Conservation (phyloP, 1,140 invertebrate genomes). For the Stegodyphus dumicola region DNA sequence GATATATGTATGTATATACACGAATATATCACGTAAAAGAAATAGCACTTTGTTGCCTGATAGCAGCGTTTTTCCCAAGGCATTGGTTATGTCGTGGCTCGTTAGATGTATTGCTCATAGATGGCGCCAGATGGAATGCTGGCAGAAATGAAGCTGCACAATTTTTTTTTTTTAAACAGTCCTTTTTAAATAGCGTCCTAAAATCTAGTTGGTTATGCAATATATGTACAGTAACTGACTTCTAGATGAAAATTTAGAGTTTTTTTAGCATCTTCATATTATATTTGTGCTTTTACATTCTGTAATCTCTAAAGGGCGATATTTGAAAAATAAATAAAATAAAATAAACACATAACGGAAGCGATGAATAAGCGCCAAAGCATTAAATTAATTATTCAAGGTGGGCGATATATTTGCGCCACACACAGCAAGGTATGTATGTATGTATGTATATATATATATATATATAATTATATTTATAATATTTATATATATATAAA, state of each 20-base stretch:
- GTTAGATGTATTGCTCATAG: conserved; percentile 46
- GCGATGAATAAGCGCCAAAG: background rate
- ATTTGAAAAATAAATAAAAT: background rate
- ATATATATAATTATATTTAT: background rate
- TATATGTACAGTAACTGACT: conserved; percentile 28
- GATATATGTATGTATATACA: conserved; percentile 42
- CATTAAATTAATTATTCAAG: background rate
- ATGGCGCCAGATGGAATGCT: conserved; percentile 43
- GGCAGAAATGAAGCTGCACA: conserved; percentile 37
- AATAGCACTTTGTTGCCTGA: conserved; percentile 50
- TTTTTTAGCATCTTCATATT: background rate
- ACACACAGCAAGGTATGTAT: conserved; percentile 17
- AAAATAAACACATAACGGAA: background rate
- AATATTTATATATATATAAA: background rate
- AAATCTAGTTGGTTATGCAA: conserved; percentile 7
- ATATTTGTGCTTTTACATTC: background rate
- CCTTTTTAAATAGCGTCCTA: background rate
- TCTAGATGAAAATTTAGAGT: conserved; percentile 31
- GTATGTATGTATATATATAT: conserved; percentile 42
- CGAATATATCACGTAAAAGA: conserved; percentile 51
- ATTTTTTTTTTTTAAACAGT: background rate
- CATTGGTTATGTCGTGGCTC: conserved; percentile 11
- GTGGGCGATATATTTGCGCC: background rate
- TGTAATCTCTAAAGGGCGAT: background rate
- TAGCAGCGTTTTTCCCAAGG: conserved; percentile 48